Conservation (phyloP, 2,888 invertebrate genomes). For the Dynastes tityus region DNA sequence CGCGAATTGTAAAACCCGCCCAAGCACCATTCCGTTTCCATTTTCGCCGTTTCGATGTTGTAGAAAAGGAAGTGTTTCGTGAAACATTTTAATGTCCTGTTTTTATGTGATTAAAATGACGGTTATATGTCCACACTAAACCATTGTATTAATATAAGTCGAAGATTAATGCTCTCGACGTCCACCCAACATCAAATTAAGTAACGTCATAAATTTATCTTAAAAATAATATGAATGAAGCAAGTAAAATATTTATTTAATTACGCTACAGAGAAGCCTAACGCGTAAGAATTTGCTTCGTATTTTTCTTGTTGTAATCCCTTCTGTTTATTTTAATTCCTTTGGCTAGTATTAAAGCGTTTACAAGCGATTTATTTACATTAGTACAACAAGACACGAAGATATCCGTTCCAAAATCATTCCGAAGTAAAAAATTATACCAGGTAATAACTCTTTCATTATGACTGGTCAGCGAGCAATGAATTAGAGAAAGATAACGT, state of each 20-base stretch:
- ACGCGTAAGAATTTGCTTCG: neutral
- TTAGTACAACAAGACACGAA: neutral
- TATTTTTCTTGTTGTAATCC: neutral
- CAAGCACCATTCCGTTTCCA: constrained; percentile 26
- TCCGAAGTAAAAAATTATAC: too few relatives aligned
- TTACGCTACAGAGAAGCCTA: neutral
- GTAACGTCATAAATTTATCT: constrained; percentile 65
- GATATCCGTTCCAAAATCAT: too few relatives aligned
- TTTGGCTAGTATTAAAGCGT: too few relatives aligned
- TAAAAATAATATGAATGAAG: constrained; percentile 32
- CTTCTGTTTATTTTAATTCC: neutral
- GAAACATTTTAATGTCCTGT: constrained; percentile 36
- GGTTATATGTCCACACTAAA: constrained; percentile 39
- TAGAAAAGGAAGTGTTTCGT: constrained; percentile 16
- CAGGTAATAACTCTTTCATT: neutral
- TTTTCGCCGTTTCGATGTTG: constrained; percentile 3
- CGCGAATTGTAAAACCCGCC: constrained; percentile 16
- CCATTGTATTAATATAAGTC: constrained; percentile 35
- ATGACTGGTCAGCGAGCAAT: constrained; percentile 12
- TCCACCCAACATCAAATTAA: constrained; percentile 65
- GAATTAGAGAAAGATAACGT: constrained; percentile 33
- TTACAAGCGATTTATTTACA: neutral
- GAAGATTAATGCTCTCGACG: constrained; percentile 62
- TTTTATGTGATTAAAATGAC: constrained; percentile 39
- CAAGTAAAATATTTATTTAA: constrained; percentile 31